Base-by-base conservation (phyloP, 2,113 vertebrate genomes). In the Gorilla gorilla region DNA sequence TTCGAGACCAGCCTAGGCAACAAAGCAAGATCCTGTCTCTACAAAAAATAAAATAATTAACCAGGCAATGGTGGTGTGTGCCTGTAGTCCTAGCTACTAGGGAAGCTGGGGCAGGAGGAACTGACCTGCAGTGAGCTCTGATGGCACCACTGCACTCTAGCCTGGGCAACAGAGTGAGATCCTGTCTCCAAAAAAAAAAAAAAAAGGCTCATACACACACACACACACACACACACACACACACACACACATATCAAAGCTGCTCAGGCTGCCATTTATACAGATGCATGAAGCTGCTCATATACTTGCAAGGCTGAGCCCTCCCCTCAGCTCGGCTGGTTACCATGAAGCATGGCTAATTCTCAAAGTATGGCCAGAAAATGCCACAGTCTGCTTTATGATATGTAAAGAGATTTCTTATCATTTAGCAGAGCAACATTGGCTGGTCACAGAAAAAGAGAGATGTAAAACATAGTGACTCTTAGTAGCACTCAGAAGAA, bases 381-480 rank as follows among this genome's bases (percentile, higher is more conserved):
- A 89, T 50, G 48, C 20, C 45, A 92, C 2, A 79, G 50, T 91
- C 78, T 90, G 64, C 20, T 89, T 90, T 75, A 75, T 20, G 50
- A 40, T 43, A 70, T 50, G 18, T 59, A 87, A 92, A 57, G 68
- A 97, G 25, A 91, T 92, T 83, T 93, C 52, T 61, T 82, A 48
- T 72, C 38, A 79, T 8, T 32, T 91, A 64, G 73, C 83, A 66
- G 68, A 90, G 59, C 3, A 81, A 91, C 38, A 23, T 5, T 78
- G 52, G 68, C 66, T 91, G 40, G 16, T 78, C 45, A 72, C 5
- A 61, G 68, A 78, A 80, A 90, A 66, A 43, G 22, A 55, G 48
- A 96, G 86, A 32, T 86, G 82, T 89, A 86, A 94, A 89, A 79
- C n/a, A 72, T 0, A 72, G 27, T 2, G 23, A 85, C 35, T 79